A percentile compares a stretch with the other conserved stretches of the same genome.
These are phyloP conservation scores for Chaetops frenatus DNA, from an alignment of 2,113 vertebrate species.

Conservation along the genomic window DNA sequence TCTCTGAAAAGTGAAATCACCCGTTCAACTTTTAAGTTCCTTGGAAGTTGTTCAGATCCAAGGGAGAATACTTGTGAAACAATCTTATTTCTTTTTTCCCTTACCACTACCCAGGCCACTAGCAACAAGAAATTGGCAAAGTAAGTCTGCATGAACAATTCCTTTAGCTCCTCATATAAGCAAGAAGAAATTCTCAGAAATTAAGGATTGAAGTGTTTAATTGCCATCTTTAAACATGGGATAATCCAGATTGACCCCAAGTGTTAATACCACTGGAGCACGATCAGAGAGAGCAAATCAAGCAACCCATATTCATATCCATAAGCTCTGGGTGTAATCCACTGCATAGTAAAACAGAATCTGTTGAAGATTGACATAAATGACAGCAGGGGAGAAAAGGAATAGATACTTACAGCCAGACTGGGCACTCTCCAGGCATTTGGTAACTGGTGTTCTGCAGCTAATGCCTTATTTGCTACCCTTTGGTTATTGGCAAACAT, in stretches of 20 bases:
- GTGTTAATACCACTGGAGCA: constrained; percentile 53
- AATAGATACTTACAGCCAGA: background rate
- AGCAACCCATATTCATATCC: constrained; percentile 47
- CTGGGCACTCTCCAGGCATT: constrained; percentile 27
- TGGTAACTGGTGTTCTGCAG: background rate
- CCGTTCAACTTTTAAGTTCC: background rate
- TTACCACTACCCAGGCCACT: background rate
- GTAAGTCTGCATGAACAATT: background rate
- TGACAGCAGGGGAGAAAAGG: constrained; percentile 13
- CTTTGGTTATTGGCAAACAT: background rate
- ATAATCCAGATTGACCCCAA: constrained; percentile 64
- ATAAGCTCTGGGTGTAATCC: constrained; percentile 54
- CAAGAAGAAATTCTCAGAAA: constrained; percentile 34
- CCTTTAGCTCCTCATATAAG: background rate
- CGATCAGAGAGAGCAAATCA: constrained; percentile 54
- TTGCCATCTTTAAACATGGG: constrained; percentile 44
- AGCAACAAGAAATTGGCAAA: background rate
- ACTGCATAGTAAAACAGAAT: constrained; percentile 38
- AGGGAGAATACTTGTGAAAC: background rate
- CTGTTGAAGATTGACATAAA: constrained; percentile 51
- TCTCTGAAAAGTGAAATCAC: background rate
- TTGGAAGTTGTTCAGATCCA: background rate
- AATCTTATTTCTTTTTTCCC: background rate
- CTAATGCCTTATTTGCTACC: constrained; percentile 22
- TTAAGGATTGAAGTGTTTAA: constrained; percentile 36